Conservation (phyloP, 2,888 invertebrate species). For the Tetrapedia diversipes region DNA sequence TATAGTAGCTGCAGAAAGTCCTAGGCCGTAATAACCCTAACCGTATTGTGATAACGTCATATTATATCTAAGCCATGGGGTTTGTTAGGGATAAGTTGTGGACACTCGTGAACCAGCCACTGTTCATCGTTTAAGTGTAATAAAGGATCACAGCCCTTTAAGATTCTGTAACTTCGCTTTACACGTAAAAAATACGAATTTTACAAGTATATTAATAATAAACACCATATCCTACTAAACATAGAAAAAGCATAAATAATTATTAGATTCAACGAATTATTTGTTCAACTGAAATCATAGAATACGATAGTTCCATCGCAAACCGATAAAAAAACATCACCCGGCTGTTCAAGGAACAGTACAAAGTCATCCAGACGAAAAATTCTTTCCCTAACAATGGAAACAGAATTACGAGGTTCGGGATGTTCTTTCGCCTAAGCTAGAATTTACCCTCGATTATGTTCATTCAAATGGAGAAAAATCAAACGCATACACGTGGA, state of each 20-base stretch:
- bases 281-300: neutral
- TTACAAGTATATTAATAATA: too few relatives aligned
- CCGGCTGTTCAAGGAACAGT: neutral
- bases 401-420: constrained; percentile 7
- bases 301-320: neutral
- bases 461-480: constrained; percentile 32
- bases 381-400: constrained; percentile 20
- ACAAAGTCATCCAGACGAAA: neutral
- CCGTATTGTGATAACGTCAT: neutral
- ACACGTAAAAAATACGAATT: neutral
- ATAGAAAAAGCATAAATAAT: too few relatives aligned
- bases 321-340: neutral
- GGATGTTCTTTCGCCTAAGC: constrained; percentile 28
- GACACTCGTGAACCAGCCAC: neutral
- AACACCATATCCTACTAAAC: too few relatives aligned
- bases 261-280: too few relatives aligned
- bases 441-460: constrained; percentile 22
- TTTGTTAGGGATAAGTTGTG: neutral
- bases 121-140: neutral
- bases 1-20: neutral
- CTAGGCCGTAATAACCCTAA: neutral
- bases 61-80: constrained; percentile 3
- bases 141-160: neutral
- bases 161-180: neutral
- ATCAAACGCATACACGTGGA: neutral